Evolutionary conservation across 1,140 invertebrate genomes (phyloP).

Genomic region (Hestina assimilis): DNA sequence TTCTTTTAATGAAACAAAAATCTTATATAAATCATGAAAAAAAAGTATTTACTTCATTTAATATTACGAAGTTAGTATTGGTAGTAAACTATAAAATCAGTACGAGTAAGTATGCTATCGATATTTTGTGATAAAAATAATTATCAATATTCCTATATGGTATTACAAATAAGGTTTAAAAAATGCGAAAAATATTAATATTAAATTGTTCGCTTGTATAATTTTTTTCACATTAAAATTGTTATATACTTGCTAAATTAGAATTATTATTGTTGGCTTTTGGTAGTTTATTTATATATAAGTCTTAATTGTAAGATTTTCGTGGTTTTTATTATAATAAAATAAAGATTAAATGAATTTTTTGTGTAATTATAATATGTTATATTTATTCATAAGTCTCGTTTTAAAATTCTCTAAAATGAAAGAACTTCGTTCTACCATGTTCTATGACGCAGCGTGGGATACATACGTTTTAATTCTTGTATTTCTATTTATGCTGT

Average conservation of each 20-base stretch:
- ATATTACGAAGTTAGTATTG: background rate
- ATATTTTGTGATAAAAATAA: background rate
- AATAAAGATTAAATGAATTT: too few species aligned
- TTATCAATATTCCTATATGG: background rate
- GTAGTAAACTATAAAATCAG: background rate
- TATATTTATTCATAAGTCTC: background rate
- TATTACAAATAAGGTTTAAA: background rate
- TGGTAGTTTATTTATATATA: constrained; percentile 41
- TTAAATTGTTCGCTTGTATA: constrained; percentile 6
- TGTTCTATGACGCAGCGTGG: too few species aligned
- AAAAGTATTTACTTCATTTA: too few species aligned
- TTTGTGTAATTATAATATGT: too few species aligned
- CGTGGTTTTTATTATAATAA: too few species aligned
- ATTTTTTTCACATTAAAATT: constrained; percentile 16
- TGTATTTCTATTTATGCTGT: too few species aligned
- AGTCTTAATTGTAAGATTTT: constrained; percentile 12
- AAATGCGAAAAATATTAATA: too few species aligned
- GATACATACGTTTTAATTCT: too few species aligned
- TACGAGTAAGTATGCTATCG: background rate
- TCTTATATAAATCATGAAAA: too few species aligned
- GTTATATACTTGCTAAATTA: constrained; percentile 9
- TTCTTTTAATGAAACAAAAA: too few species aligned
- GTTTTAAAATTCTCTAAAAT: background rate
- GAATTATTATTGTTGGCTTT: constrained; percentile 33
- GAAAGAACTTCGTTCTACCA: too few species aligned